phyloP scores from a whole-genome alignment of 2,113 vertebrate species.

The Ammodytes marinus region DNA sequence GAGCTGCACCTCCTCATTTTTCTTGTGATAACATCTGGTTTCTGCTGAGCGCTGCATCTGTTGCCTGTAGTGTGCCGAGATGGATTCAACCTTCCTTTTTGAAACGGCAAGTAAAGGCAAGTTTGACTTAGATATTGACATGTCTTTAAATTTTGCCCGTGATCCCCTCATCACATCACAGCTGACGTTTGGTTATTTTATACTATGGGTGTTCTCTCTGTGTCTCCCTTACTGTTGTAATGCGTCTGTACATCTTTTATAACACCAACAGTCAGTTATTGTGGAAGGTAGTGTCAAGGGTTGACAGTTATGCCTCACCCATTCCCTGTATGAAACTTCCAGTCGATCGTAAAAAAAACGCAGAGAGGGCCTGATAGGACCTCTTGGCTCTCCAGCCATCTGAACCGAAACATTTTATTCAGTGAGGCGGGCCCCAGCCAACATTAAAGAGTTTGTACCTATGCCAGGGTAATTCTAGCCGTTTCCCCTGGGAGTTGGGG shows the following conservation, averaged over 20 bases:
- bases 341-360: not conserved
- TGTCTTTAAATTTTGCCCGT: not conserved
- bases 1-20: slow-evolving; percentile 47
- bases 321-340: not conserved
- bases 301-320: not conserved
- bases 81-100: slow-evolving; percentile 54
- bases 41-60: slow-evolving; percentile 52
- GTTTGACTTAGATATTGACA: slow-evolving; percentile 29
- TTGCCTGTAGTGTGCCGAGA: slow-evolving; percentile 50
- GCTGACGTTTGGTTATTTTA: not conserved
- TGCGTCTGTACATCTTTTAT: not conserved
- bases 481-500: not conserved
- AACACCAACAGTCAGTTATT: not conserved
- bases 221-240: not conserved
- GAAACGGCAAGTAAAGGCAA: slow-evolving; percentile 37
- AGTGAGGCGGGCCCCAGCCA: not conserved
- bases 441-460: slow-evolving; percentile 6
- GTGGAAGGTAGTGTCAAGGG: not conserved
- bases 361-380: slow-evolving; percentile 1
- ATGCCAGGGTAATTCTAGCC: slow-evolving; percentile 13
- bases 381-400: slow-evolving; percentile 24
- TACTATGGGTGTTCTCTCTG: not conserved
- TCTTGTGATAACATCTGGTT: slow-evolving; percentile 65
- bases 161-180: not conserved
- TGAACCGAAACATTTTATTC: slow-evolving; percentile 19